Conservation (phyloP, 2,113 vertebrate species). For the Pelecanoides urinatrix region DNA sequence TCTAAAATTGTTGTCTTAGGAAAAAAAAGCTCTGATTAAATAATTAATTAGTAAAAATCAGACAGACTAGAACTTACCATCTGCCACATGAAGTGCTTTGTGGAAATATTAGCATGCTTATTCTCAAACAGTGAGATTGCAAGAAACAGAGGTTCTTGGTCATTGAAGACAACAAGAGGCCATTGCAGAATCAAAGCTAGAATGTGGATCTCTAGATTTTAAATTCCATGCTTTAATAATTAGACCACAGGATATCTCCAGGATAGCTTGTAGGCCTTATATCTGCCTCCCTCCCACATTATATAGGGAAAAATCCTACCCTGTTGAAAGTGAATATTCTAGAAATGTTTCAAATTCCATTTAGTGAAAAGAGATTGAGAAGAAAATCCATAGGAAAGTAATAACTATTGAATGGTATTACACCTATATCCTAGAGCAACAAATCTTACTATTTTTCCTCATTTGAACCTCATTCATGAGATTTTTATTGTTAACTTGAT, state of each 20-base stretch:
- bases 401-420: slow-evolving; percentile 54
- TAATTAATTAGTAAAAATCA: neutral
- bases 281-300: neutral
- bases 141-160: neutral
- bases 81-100: neutral
- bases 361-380: slow-evolving; percentile 12
- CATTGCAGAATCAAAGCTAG: neutral
- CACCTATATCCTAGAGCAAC: slow-evolving; percentile 63
- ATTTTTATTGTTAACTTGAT: slow-evolving; percentile 73
- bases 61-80: neutral
- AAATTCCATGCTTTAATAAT: neutral
- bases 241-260: neutral
- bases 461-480: slow-evolving; percentile 71
- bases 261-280: neutral
- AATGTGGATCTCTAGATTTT: neutral
- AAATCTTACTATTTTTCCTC: slow-evolving; percentile 69
- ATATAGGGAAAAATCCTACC: neutral
- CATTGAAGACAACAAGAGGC: neutral
- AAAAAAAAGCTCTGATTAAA: neutral
- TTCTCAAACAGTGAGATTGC: neutral
- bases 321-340: slow-evolving; percentile 4
- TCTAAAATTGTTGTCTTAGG: neutral
- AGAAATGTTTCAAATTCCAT: slow-evolving; percentile 50
- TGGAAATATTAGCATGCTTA: neutral
- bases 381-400: slow-evolving; percentile 53